These are phyloP conservation scores for Falco rusticolus DNA, from an alignment of 2,797 vertebrate species.

Conservation along the genomic window DNA sequence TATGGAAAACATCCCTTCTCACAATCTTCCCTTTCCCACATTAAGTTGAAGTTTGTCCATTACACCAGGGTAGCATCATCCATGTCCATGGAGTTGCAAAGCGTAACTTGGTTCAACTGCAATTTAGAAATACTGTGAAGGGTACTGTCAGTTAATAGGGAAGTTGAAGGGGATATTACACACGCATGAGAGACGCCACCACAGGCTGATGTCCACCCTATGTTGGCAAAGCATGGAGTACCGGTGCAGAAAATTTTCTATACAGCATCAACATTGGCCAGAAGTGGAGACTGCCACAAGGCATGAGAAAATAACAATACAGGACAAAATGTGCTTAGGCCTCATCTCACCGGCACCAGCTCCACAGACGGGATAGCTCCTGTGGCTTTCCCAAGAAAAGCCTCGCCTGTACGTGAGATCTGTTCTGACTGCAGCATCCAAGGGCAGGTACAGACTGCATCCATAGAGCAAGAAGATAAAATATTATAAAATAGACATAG, in stretches of 20 bases:
- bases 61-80: not conserved
- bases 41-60: not conserved
- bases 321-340: not conserved
- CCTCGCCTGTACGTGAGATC: fast-evolving
- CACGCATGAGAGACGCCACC: not conserved
- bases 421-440: not conserved
- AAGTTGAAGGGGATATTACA: not conserved
- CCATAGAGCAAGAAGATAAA: not conserved
- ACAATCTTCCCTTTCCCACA: not conserved
- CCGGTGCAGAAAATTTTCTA: not conserved
- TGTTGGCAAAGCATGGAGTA: not conserved
- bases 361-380: not conserved
- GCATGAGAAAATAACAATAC: not conserved
- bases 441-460: not conserved
- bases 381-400: not conserved
- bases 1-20: slow-evolving; percentile 1
- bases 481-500: not conserved
- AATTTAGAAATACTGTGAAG: not conserved
- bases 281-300: not conserved
- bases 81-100: not conserved
- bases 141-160: not conserved
- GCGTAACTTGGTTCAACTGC: not conserved
- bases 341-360: fast-evolving
- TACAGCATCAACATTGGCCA: not conserved
- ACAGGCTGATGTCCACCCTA: not conserved